Evolutionary conservation across 2,797 vertebrate genomes (phyloP), one percentile per base, ranked within the genome.

Genomic region (Chaunax sp.): DNA sequence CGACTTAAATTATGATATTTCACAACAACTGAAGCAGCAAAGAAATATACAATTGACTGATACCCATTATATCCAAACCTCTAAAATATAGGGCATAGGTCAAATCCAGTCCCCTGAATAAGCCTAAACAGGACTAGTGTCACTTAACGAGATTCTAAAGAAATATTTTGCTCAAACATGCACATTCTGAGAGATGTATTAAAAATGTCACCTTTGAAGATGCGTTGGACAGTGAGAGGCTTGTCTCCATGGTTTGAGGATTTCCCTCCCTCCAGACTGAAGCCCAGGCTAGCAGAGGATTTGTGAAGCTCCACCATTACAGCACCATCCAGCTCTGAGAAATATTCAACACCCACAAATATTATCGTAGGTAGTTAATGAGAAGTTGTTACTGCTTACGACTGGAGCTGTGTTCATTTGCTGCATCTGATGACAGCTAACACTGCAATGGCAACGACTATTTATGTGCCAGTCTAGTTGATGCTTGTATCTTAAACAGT

Each of bases 221-320:
- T 81, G 64, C 94, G 94, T 84, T 97, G 98, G 70, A 98, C 88
- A 55, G 92, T 83, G 35, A 98, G 94, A 12, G 96, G 96, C 55
- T 93, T 90, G 65, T 97, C 95, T 72, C 94, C 95, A n/a, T 92
- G 91, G 72, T 92, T 81, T 0, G 95, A 96, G 4, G 95, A 93
- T 65, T 92, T 96, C 18, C 95, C 96, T 52, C 96, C 96, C 23
- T 97, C 96, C 23, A 98, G 94, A 81, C 95, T 97, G 87, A 98
- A 93, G 38, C 97, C 97, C 75, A 98, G 89, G 46, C 96, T 97
- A 11, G 95, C 95, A 26, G 95, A 94, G 0, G 95, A 96, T 92
- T 98, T 98, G 72, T 93, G 80, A 75, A 98, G 92, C 86, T 96
- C 95, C 52, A 98, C 90, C 0, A 78, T 94, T 63, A 97, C 47